Base-by-base conservation (phyloP, 1,140 invertebrate species). In the Hycleus cichorii region DNA sequence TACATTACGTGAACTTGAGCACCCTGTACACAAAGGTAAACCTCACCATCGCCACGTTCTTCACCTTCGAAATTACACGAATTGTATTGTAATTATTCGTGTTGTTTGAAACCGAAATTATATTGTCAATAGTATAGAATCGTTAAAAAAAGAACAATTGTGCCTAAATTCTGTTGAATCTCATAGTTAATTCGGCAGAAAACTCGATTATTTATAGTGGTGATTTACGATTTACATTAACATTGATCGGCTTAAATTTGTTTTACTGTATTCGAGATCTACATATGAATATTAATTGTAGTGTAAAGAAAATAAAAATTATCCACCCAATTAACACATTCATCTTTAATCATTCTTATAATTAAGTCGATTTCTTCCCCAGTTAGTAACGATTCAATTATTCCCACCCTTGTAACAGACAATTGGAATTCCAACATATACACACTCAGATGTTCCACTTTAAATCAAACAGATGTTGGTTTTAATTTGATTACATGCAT, bases 401-500 rank as follows among this genome's bases (percentile, higher is more conserved):
- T 53, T 46, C 38, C 51, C 51, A 32, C 32, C 32, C 51, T 38
- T 40, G 42, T 44, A 53, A 53, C 45, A 53, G 51, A 53, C 26
- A 32, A 52, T 3, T 44, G 39, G 49, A 52, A 26, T 18, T 52
- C 50, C 45, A 52, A 52, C 40, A 52, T 43, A 26, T 18, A 18
- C 18, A 18, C 18, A 18, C 18, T 18, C 18, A 18, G 18, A 18
- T 18, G 50, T 18, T 52, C 50, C 40, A 44, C 50, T 52, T 52
- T 25, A 10, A 43, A 52, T 27, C 51, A 44, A 46, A 53, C 51
- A 53, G 51, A 46, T 53, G 51, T 27, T 53, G 51, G 42, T 46
- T 53, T 53, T 53, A 53, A 53, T 53, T 53, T 53, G 51, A 53
- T 53, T 53, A 53, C 42, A 45, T 38, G 27, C 51, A 53, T 46